Conservation (phyloP, 2,888 invertebrate genomes). For the Aphidius colemani region DNA sequence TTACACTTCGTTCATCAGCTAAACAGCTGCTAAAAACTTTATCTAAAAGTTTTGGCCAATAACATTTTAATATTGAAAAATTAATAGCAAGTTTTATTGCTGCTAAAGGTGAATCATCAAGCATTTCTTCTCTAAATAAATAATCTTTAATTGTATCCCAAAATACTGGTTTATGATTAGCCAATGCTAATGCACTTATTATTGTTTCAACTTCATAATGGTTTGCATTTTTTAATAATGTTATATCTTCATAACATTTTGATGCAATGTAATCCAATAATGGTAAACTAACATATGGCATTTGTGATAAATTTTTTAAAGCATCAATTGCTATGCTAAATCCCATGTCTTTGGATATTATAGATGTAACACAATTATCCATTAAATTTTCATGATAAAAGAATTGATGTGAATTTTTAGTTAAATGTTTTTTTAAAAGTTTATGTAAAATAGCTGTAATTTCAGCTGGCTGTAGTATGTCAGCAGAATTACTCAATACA, state of each 20-base stretch:
- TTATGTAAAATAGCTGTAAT: not conserved
- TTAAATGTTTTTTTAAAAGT: not conserved
- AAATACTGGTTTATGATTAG: constrained; percentile 66
- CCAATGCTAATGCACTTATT: constrained; percentile 65
- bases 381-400: constrained; percentile 69
- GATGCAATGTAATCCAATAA: constrained; percentile 67
- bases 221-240: constrained; percentile 57
- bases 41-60: constrained; percentile 63
- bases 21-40: constrained; percentile 61
- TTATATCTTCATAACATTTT: constrained; percentile 59
- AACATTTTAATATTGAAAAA: constrained; percentile 66
- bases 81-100: constrained; percentile 64
- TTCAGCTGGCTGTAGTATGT: not conserved
- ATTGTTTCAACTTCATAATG: constrained; percentile 60
- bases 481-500: not conserved
- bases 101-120: constrained; percentile 35
- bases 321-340: constrained; percentile 30
- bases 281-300: constrained; percentile 55
- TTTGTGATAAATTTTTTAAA: constrained; percentile 23
- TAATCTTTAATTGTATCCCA: constrained; percentile 63
- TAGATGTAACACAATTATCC: constrained; percentile 61
- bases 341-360: constrained; percentile 37
- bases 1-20: constrained; percentile 28
- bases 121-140: constrained; percentile 54
- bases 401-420: constrained; percentile 50